Percentiles rank a stretch among this genome's conserved stretches.
phyloP scores from a whole-genome alignment of 2,797 vertebrate species.

The Pseudomugil tenellus region DNA sequence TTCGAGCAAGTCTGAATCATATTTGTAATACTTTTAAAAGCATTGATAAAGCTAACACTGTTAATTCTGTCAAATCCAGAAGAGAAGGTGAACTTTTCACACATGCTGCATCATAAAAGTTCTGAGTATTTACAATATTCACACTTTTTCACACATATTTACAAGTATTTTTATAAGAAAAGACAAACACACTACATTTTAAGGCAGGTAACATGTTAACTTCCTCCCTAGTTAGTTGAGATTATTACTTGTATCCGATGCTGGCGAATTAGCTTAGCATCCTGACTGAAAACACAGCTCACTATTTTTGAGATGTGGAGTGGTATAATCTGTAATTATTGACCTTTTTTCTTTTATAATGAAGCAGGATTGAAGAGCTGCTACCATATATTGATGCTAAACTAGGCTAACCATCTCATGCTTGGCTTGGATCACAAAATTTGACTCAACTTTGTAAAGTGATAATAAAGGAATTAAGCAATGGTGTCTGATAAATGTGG shows the following conservation, averaged over 20 bases:
- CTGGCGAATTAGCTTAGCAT: slow-evolving; percentile 26
- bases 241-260: not conserved
- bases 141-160: too few relatives aligned
- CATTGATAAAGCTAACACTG: not conserved
- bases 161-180: slow-evolving; percentile 33
- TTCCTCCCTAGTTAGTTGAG: not conserved
- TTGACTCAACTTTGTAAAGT: too few relatives aligned
- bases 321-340: too few relatives aligned
- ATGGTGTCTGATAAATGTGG: too few relatives aligned
- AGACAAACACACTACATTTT: not conserved
- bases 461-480: too few relatives aligned
- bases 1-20: not conserved
- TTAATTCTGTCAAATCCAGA: slow-evolving; percentile 3
- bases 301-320: too few relatives aligned
- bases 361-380: too few relatives aligned
- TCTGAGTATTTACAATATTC: slow-evolving; percentile 76
- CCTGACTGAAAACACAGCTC: not conserved
- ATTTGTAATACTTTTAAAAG: slow-evolving; percentile 1
- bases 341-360: too few relatives aligned
- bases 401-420: not conserved
- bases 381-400: not conserved
- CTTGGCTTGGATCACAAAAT: too few relatives aligned
- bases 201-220: not conserved
- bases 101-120: slow-evolving; percentile 24
- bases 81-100: slow-evolving; percentile 17